These are phyloP conservation scores for Ericerus pela DNA, from an alignment of 1,140 invertebrate genomes.

Conservation along the genomic window DNA sequence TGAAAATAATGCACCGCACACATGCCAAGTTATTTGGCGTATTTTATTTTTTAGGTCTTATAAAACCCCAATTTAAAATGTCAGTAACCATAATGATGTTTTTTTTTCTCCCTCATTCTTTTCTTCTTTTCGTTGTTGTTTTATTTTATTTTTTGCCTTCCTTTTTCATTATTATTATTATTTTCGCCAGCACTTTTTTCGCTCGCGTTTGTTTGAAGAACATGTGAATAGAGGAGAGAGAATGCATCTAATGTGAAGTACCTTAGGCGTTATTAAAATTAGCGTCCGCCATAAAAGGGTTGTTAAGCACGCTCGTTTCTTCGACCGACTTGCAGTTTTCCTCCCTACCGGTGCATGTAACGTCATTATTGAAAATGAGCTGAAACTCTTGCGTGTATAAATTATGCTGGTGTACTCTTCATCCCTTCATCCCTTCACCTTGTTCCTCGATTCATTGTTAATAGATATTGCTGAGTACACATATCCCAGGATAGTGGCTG, in stretches of 20 bases:
- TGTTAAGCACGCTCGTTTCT: slow-evolving; percentile 5
- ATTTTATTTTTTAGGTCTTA: background rate
- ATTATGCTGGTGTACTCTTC: background rate
- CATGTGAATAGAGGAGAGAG: background rate
- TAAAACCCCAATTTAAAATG: slow-evolving; percentile 4
- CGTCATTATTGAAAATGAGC: slow-evolving; percentile 3
- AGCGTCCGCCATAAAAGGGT: slow-evolving; percentile 9
- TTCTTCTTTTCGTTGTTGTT: background rate
- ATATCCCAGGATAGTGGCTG: no score
- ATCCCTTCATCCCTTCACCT: background rate
- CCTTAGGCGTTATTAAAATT: slow-evolving; percentile 9
- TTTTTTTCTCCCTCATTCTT: background rate
- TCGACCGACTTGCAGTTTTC: background rate
- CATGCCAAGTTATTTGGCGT: no score
- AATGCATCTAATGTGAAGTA: slow-evolving; percentile 10
- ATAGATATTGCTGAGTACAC: slow-evolving; percentile 3
- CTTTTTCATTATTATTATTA: no score
- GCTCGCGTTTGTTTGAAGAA: no score
- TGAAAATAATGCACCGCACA: no score
- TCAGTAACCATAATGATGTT: slow-evolving; percentile 8
- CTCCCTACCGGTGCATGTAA: no score
- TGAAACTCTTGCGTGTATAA: background rate
- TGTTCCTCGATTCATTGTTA: slow-evolving; percentile 2
- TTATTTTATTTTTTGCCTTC: no score
- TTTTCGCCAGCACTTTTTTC: no score